These are phyloP conservation scores for Sylvia borin DNA, from an alignment of 2,797 vertebrate species.

Conservation along the genomic window DNA sequence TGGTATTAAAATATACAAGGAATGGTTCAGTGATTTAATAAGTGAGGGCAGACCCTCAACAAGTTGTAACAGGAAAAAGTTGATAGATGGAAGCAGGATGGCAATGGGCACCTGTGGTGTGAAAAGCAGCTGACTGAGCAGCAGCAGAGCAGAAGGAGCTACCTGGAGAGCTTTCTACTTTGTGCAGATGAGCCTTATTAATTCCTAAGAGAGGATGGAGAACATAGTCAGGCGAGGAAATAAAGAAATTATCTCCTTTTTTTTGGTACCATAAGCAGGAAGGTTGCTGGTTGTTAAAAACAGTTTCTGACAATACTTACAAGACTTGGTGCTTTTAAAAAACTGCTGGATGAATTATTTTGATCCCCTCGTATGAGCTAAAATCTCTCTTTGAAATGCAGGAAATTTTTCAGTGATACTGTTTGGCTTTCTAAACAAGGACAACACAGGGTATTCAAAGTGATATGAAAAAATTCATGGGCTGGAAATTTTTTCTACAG, in stretches of 20 bases:
- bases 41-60: background rate
- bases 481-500: background rate
- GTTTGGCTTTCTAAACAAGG: background rate
- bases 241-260: background rate
- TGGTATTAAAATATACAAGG: background rate
- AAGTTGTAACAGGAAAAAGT: background rate
- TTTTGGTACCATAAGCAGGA: background rate
- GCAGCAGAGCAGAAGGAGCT: slow-evolving; percentile 3
- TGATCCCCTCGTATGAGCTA: background rate
- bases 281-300: background rate
- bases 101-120: background rate
- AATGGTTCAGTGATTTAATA: background rate
- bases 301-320: background rate
- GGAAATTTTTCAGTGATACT: background rate
- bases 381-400: background rate
- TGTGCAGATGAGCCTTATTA: slow-evolving; percentile 17
- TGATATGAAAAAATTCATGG: background rate
- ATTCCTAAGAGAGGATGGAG: background rate
- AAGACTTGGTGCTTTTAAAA: background rate
- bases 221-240: background rate
- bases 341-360: background rate
- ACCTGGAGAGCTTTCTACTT: slow-evolving; percentile 22
- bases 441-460: background rate
- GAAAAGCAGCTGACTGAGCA: background rate
- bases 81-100: background rate